A percentile compares a stretch with the other conserved stretches of the same genome.
phyloP scores from a whole-genome alignment of 2,797 vertebrate genomes.

The Cacajao melanocephalus region DNA sequence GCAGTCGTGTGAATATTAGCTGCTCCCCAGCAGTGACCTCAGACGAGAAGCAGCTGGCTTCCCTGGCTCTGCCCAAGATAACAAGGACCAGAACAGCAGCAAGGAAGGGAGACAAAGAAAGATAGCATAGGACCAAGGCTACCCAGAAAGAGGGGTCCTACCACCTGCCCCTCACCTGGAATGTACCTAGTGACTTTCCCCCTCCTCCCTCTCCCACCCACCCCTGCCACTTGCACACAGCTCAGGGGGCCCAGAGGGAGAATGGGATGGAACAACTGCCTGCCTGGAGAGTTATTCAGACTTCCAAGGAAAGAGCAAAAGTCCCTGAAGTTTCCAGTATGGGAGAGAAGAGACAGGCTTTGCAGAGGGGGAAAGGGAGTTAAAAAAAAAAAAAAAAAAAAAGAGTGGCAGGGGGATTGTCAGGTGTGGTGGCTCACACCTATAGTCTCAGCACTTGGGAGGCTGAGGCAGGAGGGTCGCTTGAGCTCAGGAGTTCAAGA shows the following conservation, averaged over 20 bases:
- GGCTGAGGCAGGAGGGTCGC: not conserved
- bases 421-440: not conserved
- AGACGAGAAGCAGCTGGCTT: not conserved
- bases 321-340: not conserved
- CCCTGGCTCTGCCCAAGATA: not conserved
- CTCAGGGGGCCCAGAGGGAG: rapidly evolving
- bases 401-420: not conserved
- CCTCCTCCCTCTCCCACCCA: not conserved
- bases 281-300: not conserved
- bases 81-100: not conserved
- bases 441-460: not conserved
- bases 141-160: not conserved
- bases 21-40: not conserved
- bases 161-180: not conserved
- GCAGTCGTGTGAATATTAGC: not conserved
- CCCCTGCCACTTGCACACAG: not conserved
- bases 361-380: not conserved
- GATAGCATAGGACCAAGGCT: not conserved
- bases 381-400: too few species aligned
- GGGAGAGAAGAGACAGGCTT: not conserved
- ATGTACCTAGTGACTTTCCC: not conserved
- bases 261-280: not conserved
- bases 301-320: not conserved
- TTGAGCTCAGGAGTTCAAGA: not conserved
- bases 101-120: not conserved